phyloP scores from a whole-genome alignment of 2,113 vertebrate genomes.

The Eidolon helvum region DNA sequence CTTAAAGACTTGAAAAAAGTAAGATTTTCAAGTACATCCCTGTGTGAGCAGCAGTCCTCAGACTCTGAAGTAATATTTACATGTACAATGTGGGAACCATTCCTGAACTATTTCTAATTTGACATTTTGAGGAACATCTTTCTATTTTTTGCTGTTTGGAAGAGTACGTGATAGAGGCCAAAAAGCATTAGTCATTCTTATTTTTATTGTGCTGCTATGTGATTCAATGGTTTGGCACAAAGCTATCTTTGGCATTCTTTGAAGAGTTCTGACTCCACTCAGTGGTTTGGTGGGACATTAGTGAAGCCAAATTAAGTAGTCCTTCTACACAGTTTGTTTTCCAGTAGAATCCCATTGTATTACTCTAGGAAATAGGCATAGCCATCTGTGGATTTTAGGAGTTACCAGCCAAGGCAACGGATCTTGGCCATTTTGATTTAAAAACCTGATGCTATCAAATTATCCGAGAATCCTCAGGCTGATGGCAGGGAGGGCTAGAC shows the following conservation, averaged over 20 bases:
- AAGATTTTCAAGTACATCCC: neutral
- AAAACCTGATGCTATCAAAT: neutral
- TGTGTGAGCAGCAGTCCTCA: neutral
- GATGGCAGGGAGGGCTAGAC: neutral
- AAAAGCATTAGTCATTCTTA: constrained; percentile 7
- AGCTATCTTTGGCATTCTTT: neutral
- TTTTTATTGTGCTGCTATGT: neutral
- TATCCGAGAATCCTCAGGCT: neutral
- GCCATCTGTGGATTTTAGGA: neutral
- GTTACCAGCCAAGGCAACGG: neutral
- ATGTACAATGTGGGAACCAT: neutral
- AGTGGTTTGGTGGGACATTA: neutral
- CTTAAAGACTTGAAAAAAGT: neutral
- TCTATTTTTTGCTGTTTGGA: constrained; percentile 30
- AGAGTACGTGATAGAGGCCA: neutral
- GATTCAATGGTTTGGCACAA: neutral
- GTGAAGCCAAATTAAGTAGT: neutral
- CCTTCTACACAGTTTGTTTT: neutral
- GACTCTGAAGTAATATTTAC: neutral
- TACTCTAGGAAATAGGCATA: neutral
- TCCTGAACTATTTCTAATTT: neutral
- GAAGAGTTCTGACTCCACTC: neutral
- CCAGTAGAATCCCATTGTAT: neutral
- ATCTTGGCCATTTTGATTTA: neutral
- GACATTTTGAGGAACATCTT: neutral